A percentile compares a stretch with the other conserved stretches of the same genome.
These are phyloP conservation scores for Azemiops feae DNA, from an alignment of 2,113 vertebrate genomes.

Conservation along the genomic window DNA sequence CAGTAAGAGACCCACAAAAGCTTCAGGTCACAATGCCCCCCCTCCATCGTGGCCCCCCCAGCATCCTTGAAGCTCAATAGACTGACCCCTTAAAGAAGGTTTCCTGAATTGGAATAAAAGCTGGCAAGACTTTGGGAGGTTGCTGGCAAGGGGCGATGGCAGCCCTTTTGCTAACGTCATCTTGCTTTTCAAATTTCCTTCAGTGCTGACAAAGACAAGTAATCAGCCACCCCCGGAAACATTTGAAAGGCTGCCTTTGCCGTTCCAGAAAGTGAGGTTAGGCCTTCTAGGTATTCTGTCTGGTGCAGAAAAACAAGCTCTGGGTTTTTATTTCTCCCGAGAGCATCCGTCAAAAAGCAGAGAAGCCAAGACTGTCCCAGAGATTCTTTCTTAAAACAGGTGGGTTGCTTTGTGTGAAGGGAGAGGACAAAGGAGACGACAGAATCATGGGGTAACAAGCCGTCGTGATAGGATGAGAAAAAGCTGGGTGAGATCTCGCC, in stretches of 20 bases:
- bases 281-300: background rate
- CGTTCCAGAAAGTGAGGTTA: background rate
- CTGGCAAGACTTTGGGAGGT: background rate
- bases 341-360: background rate
- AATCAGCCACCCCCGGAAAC: background rate
- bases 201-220: background rate
- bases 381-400: background rate
- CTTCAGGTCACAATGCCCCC: background rate
- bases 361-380: background rate
- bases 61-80: conserved; percentile 8
- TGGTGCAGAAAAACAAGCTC: background rate
- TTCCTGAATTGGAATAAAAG: conserved; percentile 24
- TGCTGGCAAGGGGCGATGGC: background rate
- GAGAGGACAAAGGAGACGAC: rapidly evolving
- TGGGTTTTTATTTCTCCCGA: background rate
- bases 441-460: no score
- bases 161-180: background rate
- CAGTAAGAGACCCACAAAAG: background rate
- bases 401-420: background rate
- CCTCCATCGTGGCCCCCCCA: background rate
- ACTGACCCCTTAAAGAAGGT: conserved; percentile 31
- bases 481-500: background rate
- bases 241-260: background rate
- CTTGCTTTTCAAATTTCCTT: background rate
- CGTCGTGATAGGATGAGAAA: no score